Base-by-base conservation (phyloP, 2,113 vertebrate genomes). In the Hippocampus barbouri region DNA sequence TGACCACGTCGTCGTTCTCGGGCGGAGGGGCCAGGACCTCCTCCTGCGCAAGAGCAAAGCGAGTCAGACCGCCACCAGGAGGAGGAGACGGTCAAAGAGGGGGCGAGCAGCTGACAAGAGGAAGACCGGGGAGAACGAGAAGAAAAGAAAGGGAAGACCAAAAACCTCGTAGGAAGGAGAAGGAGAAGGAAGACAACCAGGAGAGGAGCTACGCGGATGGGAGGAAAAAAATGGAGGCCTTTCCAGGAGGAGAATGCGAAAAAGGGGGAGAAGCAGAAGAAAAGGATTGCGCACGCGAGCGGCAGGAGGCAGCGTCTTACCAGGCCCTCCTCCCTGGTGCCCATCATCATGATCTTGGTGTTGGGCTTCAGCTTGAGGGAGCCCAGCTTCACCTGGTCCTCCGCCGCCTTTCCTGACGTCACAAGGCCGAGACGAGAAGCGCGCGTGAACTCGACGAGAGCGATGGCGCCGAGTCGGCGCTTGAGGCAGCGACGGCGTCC, bases 341-440 rank as follows among this genome's bases (percentile, higher is more conserved):
- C 97, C 97, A 99, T 99, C 97, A 99, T 99, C 96, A 99, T 99
- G 81, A 99, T 98, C 93, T 99, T 99, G 68, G 96, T 98, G 92
- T 99, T 99, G 73, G 96, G 96, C 90, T 98, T 99, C 79, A 99
- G 88, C 89, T 98, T 99, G 75, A 99, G 91, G 70, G 94, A 92
- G 78, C 97, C 97, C 87, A 99, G 93, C 86, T 98, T 99, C 84
- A 97, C 92, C 72, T 94, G 94, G 91, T 99, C 95, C 77, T 98
- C 96, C 80, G 96, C 97, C 80, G 95, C 94, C 91, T 95, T 99
- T 82, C 97, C 97, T 99, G 74, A 0, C 43, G 49, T 57, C 23
- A n/a, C 10, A 54, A 68, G 1, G 20, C 2, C 10, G 38, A 68
- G 1, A 15, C 6, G 18, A 56, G 15, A 27, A 45, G 11, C n/a